Conservation (phyloP, 2,797 vertebrate species). For the Manis crassicaudata region DNA sequence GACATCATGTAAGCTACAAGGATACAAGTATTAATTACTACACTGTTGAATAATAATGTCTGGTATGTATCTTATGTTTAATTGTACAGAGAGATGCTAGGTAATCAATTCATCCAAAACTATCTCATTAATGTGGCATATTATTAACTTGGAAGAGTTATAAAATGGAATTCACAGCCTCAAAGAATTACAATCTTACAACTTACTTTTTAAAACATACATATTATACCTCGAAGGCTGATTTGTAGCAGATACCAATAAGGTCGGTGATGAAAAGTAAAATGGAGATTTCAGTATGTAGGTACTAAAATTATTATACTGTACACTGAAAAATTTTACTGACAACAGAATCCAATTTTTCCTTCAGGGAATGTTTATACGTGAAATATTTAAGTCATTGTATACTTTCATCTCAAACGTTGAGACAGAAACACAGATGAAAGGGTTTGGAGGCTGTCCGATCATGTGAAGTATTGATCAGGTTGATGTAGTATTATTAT, state of each 20-base stretch:
- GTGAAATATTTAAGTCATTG: neutral
- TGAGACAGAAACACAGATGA: neutral
- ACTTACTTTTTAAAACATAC: neutral
- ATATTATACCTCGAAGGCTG: neutral
- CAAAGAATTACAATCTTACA: neutral
- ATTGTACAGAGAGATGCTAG: neutral
- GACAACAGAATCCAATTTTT: neutral
- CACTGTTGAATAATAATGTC: neutral
- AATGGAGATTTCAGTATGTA: neutral
- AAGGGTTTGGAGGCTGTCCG: neutral
- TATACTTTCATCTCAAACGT: neutral
- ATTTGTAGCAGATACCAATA: no score
- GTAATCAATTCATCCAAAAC: neutral
- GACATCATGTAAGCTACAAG: neutral
- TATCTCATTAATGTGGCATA: accelerated
- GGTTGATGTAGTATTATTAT: accelerated
- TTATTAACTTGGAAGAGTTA: neutral
- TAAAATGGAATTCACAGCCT: neutral
- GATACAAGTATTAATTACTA: neutral
- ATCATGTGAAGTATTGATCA: neutral
- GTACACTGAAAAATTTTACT: accelerated
- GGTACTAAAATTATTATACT: neutral
- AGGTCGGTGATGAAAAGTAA: accelerated
- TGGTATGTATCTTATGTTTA: neutral
- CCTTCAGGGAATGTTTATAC: neutral